Conservation (phyloP, 1,140 invertebrate species). For the Mylabris phalerata region DNA sequence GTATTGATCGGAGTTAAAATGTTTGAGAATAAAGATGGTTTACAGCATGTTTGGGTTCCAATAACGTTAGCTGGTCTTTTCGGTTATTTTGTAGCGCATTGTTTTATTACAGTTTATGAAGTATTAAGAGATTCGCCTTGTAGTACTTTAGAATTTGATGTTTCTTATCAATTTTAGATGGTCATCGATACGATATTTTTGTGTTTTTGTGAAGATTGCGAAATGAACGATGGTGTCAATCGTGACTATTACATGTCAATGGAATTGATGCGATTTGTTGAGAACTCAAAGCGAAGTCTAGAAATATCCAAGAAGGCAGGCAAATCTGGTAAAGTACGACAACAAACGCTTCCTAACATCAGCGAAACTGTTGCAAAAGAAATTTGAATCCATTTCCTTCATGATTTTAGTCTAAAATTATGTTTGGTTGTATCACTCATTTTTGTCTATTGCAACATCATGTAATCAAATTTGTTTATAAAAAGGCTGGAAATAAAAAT, state of each 20-base stretch:
- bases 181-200: constrained; percentile 74
- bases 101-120: constrained; percentile 72
- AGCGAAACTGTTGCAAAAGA: constrained; percentile 4
- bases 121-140: constrained; percentile 40
- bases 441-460: no score
- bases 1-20: constrained; percentile 54
- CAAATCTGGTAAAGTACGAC: constrained; percentile 3
- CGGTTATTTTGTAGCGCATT: constrained; percentile 64
- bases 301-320: constrained; percentile 14
- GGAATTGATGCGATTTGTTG: constrained; percentile 64
- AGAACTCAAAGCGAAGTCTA: constrained; percentile 56
- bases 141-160: constrained; percentile 12
- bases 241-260: constrained; percentile 69
- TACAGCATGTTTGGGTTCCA: constrained; percentile 63
- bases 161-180: constrained; percentile 54
- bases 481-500: no score
- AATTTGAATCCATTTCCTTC: not conserved
- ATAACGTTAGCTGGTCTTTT: constrained; percentile 58
- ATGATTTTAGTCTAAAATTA: no score
- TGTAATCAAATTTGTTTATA: no score
- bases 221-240: constrained; percentile 64
- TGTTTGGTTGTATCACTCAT: no score
- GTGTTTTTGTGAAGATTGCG: constrained; percentile 75
- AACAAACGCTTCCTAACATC: constrained; percentile 3
- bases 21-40: constrained; percentile 49